Evolutionary conservation across 1,140 invertebrate genomes (phyloP).

Genomic region (Drosophila sp.): DNA sequence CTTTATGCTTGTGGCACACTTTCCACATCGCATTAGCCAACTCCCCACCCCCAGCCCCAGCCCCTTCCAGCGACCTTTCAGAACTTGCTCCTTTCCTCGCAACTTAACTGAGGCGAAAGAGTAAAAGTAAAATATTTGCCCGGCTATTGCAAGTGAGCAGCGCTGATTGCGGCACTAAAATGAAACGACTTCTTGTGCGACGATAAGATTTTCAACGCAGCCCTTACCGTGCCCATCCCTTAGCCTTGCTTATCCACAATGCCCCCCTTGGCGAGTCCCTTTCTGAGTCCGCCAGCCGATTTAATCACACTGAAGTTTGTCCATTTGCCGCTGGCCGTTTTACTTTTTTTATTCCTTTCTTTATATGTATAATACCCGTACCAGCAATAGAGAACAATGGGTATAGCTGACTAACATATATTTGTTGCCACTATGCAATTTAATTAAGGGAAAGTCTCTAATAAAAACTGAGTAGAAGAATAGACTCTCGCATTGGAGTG

Average conservation of each 20-base stretch:
- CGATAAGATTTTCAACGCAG: constrained; percentile 62
- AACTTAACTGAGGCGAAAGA: constrained; percentile 53
- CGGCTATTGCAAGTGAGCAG: constrained; percentile 78
- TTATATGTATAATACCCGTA: constrained; percentile 11
- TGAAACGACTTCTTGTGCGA: constrained; percentile 70
- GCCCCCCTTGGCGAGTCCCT: background rate
- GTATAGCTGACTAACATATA: background rate
- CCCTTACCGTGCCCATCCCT: background rate
- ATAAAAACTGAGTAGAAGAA: background rate
- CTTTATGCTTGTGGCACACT: constrained; percentile 68
- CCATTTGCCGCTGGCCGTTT: constrained; percentile 55
- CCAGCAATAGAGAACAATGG: too few relatives aligned
- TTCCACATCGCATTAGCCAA: constrained; percentile 64
- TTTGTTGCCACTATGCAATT: too few relatives aligned
- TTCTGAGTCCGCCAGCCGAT: constrained; percentile 14
- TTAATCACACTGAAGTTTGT: constrained; percentile 75
- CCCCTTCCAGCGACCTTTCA: background rate
- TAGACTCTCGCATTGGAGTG: background rate
- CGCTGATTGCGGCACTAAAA: constrained; percentile 80
- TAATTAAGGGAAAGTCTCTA: background rate
- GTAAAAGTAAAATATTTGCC: constrained; percentile 81
- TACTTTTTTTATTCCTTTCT: constrained; percentile 23
- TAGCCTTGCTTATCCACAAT: background rate
- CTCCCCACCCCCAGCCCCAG: background rate
- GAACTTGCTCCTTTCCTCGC: background rate